Evolutionary conservation across 2,797 vertebrate genomes (phyloP), one percentile per base, ranked within the genome.

Genomic region (Gymnopithys bicolor): DNA sequence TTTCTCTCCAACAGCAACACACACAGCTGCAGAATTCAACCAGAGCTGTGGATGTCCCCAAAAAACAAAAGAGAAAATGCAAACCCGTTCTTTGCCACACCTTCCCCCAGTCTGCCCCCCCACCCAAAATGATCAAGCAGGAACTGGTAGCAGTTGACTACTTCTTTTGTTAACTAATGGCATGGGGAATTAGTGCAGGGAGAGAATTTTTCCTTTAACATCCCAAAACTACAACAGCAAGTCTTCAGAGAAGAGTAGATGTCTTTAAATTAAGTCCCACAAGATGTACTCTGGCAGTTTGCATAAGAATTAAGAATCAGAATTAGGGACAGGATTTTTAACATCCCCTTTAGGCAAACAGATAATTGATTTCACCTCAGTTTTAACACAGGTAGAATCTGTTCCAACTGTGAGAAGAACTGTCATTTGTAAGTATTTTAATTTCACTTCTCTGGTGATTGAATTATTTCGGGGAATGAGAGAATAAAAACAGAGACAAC

Each of bases 311-410:
- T 71, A 79, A 90, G 73, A 74, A 83, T 60, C 35, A 81, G 55
- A 92, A 93, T 78, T 82, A 76, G 67, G 74, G 56, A 67, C 32
- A 70, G n/a, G 35, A 56, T 49, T 92, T 96, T 92, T 69, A 79
- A 76, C 28, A 55, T 48, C 33, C 16, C 21, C 45, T 95, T 76
- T 73, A 93, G 84, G 81, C 53, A 84, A 62, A 4, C 18, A 70
- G 41, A 77, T 22, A 49, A 83, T 68, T 77, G 52, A 82, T 86
- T 89, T 75, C 24, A 77, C 76, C 77, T 84, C 32, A 27, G 35
- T 67, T 91, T 90, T 95, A 85, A 80, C 64, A 71, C 28, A 77
- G 53, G 76, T 87, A 77, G 51, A 90, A 89, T 82, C 59, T 84
- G 27, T 83, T 94, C 33, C 58, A 78, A 24, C 66, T 45, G 19